A percentile compares a stretch with the other conserved stretches of the same genome.
Conservation (phyloP, 2,888 invertebrate species). For the Drosophila demipolita region DNA sequence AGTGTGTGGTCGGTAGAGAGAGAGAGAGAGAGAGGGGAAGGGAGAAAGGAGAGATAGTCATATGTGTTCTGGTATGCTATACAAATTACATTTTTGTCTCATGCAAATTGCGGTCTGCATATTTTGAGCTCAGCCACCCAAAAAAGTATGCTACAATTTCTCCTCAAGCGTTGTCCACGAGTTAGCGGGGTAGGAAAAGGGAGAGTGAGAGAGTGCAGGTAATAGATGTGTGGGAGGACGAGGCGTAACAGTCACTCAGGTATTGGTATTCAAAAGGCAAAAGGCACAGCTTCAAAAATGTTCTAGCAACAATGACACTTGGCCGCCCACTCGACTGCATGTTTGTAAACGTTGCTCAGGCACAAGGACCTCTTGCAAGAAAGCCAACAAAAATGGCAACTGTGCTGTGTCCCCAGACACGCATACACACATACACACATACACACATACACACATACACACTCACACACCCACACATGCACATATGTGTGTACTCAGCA, state of each 20-base stretch:
- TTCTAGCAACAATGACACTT: conserved; percentile 76
- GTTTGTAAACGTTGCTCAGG: conserved; percentile 80
- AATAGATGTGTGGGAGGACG: not conserved
- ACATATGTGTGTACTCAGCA: conserved; percentile 36
- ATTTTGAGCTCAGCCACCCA: conserved; percentile 38
- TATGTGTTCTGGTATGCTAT: conserved; percentile 39
- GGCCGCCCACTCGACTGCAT: conserved; percentile 71
- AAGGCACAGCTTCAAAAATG: conserved; percentile 51
- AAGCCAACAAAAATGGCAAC: conserved; percentile 66
- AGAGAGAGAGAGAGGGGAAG: not conserved
- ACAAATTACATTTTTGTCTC: conserved; percentile 60
- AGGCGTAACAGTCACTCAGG: conserved; percentile 17
- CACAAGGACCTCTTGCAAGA: conserved; percentile 75
- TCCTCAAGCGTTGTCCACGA: not conserved
- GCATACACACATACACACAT: conserved; percentile 3
- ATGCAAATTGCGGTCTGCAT: conserved; percentile 62
- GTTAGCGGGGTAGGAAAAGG: not conserved
- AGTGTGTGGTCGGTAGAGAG: not conserved
- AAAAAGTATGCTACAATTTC: conserved; percentile 56
- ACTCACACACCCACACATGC: not conserved
- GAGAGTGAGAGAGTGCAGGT: not conserved
- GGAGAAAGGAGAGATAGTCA: conserved; percentile 6
- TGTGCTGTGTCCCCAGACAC: conserved; percentile 28
- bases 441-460: too few relatives aligned
- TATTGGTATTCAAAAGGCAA: conserved; percentile 46